Evolutionary conservation across 1,140 invertebrate genomes (phyloP), one percentile per base, ranked within the genome.

Genomic region (Yoshiicerus persimilis): DNA sequence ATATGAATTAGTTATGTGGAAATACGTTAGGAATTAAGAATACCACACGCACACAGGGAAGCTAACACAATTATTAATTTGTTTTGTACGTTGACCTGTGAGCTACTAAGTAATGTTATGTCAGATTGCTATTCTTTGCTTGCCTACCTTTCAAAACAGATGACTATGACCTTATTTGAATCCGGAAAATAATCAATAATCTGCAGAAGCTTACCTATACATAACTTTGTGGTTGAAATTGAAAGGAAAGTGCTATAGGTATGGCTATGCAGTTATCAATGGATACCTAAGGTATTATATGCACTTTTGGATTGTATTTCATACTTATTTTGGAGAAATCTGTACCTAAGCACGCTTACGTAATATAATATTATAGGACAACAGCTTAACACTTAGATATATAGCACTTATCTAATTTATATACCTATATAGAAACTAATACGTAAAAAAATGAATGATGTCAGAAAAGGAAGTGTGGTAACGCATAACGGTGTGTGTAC

Each of bases 131-230:
- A 75, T 34, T 80, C 11, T 9, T 9, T 38, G 6, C 75, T 34
- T 36, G 9, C 27, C 8, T 30, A 13, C 23, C 13, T 36, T 20
- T 80, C 4, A 36, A 20, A 80, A 36, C 1, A 36, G 16, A 80
- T 80, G 32, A 80, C 75, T 80, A 80, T 80, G 75, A 80, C 75
- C 75, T 80, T 80, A 80, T 80, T 80, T 80, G 30, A 80, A 36
- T 80, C 75, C n/a, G 34, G 34, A 38, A 38, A 80, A 80, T 38
- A 80, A 80, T 80, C 75, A 36, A 80, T 80, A 80, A 38, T 34
- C 75, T 80, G 75, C 75, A 80, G 75, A 36, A 34, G 75, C 75
- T 80, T 23, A 13, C 23, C 23, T 70, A 30, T n/a, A n/a, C n/a
- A n/a, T 56, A 70, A 32, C 27, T 32, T 70, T 10, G 30, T 70